Conservation (phyloP, 2,113 vertebrate genomes). For the Tonatia bakeri region DNA sequence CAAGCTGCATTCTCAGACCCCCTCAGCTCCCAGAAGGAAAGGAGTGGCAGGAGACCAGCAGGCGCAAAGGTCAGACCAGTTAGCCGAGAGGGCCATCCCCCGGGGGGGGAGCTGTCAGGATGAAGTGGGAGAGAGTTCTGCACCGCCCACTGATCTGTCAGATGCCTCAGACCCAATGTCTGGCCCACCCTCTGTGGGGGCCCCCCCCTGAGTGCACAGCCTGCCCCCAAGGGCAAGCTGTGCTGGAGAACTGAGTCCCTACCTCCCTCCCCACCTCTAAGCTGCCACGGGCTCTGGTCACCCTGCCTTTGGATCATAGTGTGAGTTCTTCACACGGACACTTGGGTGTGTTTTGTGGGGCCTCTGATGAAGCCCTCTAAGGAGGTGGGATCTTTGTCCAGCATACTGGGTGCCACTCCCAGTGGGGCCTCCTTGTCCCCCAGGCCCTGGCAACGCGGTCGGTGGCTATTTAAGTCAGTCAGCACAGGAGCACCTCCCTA, state of each 20-base stretch:
- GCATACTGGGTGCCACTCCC: neutral
- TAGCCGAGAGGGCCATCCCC: fast-evolving
- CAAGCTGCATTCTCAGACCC: neutral
- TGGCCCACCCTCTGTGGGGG: fast-evolving
- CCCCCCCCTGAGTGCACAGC: neutral
- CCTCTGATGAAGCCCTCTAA: neutral
- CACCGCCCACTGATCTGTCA: fast-evolving
- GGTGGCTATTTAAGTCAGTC: too few relatives aligned
- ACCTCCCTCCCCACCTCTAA: neutral
- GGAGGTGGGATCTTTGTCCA: neutral
- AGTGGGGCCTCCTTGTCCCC: neutral
- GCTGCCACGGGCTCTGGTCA: neutral
- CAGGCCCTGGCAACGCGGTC: neutral
- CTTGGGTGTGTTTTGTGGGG: fast-evolving
- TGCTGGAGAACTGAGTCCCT: too few relatives aligned
- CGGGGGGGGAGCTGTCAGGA: too few relatives aligned
- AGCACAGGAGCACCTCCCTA: neutral
- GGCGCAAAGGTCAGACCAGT: neutral
- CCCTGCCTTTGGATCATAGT: neutral
- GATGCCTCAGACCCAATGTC: fast-evolving
- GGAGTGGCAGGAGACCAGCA: neutral
- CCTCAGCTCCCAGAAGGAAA: neutral
- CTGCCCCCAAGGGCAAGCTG: fast-evolving
- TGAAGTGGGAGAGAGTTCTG: too few relatives aligned
- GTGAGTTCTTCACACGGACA: neutral